Percentiles rank a stretch among this genome's conserved stretches.
Conservation (phyloP, 1,140 invertebrate genomes). For the Caenorhabditis briggsae region DNA sequence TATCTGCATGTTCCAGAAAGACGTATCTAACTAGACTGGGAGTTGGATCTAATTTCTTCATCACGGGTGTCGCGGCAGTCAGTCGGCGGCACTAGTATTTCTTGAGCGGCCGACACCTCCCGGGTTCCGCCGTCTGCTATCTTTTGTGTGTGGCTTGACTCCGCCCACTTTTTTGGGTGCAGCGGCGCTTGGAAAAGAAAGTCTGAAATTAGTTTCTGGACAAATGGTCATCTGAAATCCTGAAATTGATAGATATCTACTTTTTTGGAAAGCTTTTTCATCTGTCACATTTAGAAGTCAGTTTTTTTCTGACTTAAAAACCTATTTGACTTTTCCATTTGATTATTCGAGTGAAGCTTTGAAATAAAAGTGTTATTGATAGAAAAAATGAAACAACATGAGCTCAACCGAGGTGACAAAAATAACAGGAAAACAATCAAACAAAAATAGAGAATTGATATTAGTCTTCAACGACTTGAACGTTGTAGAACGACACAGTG, state of each 20-base stretch:
- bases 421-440: background rate
- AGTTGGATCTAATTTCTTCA: conserved; percentile 54
- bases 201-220: no score
- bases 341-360: no score
- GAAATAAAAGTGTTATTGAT: no score
- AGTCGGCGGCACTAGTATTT: background rate
- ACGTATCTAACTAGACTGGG: conserved; percentile 33
- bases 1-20: conserved; percentile 31
- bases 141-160: background rate
- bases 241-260: no score
- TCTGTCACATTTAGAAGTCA: no score
- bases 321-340: no score
- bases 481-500: conserved; percentile 22
- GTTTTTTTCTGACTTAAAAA: no score
- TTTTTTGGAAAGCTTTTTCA: no score
- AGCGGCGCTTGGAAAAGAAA: background rate
- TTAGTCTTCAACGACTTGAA: conserved; percentile 35
- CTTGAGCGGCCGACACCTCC: background rate
- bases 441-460: background rate
- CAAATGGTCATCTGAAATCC: no score
- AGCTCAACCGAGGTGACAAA: no score
- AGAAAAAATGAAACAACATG: no score
- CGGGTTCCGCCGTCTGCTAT: conserved; percentile 15
- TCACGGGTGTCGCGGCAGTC: background rate
- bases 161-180: background rate